Percentiles rank a stretch among this genome's conserved stretches.
Conservation (phyloP, 2,888 invertebrate genomes). For the Chirona hameri region DNA sequence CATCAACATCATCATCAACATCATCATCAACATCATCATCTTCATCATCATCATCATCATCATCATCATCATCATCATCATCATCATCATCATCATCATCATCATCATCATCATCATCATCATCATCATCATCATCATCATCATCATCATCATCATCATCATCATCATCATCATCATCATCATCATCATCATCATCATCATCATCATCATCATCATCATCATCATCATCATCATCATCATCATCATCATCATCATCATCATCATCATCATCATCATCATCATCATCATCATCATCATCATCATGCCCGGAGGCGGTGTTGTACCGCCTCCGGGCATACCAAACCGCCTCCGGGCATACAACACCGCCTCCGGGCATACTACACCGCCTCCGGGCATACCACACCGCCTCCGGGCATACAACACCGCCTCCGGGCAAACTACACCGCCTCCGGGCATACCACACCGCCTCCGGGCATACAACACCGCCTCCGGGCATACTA, state of each 20-base stretch:
- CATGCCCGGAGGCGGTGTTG: too few relatives aligned
- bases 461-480: too few relatives aligned
- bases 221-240: neutral
- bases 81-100: conserved; percentile 4
- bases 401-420: too few relatives aligned
- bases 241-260: neutral
- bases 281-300: neutral
- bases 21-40: neutral
- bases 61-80: conserved; percentile 1
- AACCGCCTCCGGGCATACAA: too few relatives aligned
- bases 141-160: neutral
- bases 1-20: neutral
- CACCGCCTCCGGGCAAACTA: too few relatives aligned
- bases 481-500: too few relatives aligned
- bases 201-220: neutral
- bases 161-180: conserved; percentile 1
- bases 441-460: too few relatives aligned
- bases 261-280: neutral
- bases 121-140: neutral
- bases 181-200: neutral
- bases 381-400: too few relatives aligned
- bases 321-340: too few relatives aligned
- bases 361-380: too few relatives aligned
- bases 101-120: neutral
- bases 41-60: neutral